phyloP scores from a whole-genome alignment of 1,140 invertebrate species.

The Ceratina calcarata region DNA sequence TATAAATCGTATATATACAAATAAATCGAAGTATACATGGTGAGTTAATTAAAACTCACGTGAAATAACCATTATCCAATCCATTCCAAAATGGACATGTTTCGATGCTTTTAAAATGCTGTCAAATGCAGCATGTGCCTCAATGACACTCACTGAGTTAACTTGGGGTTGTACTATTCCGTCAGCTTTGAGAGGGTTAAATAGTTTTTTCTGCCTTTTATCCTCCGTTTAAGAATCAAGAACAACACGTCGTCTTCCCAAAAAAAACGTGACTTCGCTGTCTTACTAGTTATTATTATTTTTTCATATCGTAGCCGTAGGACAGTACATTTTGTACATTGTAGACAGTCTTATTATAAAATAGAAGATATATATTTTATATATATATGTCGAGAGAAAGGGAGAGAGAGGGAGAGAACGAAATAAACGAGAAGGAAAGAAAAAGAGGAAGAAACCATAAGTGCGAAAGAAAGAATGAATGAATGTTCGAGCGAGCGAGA shows the following conservation, averaged over 20 bases:
- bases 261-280: constrained; percentile 51
- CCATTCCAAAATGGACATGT: too few relatives aligned
- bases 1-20: too few relatives aligned
- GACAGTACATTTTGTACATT: constrained; percentile 50
- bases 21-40: too few relatives aligned
- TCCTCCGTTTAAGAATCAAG: neutral
- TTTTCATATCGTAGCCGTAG: constrained; percentile 39
- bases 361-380: constrained; percentile 49
- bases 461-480: neutral
- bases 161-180: neutral
- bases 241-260: constrained; percentile 63
- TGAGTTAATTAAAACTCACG: too few relatives aligned
- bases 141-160: neutral
- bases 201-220: neutral
- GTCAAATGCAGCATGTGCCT: too few relatives aligned
- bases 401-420: neutral
- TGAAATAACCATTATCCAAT: too few relatives aligned
- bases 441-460: neutral
- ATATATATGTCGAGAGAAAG: constrained; percentile 7
- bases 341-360: constrained; percentile 35
- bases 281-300: constrained; percentile 36
- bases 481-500: constrained; percentile 9
- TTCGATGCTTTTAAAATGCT: too few relatives aligned
- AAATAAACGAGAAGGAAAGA: constrained; percentile 2
- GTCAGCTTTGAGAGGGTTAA: neutral